These are phyloP conservation scores for Nasonia longicornis DNA, from an alignment of 1,140 invertebrate species.

Conservation along the genomic window DNA sequence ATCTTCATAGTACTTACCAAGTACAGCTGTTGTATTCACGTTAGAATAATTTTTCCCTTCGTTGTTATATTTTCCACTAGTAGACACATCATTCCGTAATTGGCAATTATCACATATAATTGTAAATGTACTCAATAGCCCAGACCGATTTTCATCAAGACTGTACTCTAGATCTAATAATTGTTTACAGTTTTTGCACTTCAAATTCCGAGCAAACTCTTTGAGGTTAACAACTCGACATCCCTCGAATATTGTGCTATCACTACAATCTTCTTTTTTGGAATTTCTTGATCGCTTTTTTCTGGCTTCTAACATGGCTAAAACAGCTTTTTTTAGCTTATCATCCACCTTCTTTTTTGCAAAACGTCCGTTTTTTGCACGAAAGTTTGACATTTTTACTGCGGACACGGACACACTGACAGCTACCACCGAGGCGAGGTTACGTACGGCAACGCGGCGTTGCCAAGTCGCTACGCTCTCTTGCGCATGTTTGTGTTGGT, in stretches of 20 bases:
- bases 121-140: neutral
- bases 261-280: neutral
- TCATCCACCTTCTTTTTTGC: too few relatives aligned
- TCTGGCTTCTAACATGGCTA: neutral
- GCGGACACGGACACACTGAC: too few relatives aligned
- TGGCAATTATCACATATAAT: neutral
- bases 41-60: neutral
- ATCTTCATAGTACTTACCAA: neutral
- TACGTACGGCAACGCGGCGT: too few relatives aligned
- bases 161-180: neutral
- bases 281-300: neutral
- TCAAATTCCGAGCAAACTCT: neutral
- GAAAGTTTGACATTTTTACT: too few relatives aligned
- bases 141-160: neutral
- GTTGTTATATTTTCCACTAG: neutral
- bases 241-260: neutral
- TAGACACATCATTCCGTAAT: neutral
- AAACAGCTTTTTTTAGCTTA: too few relatives aligned
- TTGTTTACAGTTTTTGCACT: neutral
- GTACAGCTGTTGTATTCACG: neutral
- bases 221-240: neutral
- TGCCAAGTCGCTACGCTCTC: too few relatives aligned
- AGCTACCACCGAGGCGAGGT: too few relatives aligned
- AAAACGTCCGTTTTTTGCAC: too few relatives aligned
- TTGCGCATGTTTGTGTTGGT: too few relatives aligned